phyloP scores from a whole-genome alignment of 2,888 invertebrate genomes.

The Acleris laterana region DNA sequence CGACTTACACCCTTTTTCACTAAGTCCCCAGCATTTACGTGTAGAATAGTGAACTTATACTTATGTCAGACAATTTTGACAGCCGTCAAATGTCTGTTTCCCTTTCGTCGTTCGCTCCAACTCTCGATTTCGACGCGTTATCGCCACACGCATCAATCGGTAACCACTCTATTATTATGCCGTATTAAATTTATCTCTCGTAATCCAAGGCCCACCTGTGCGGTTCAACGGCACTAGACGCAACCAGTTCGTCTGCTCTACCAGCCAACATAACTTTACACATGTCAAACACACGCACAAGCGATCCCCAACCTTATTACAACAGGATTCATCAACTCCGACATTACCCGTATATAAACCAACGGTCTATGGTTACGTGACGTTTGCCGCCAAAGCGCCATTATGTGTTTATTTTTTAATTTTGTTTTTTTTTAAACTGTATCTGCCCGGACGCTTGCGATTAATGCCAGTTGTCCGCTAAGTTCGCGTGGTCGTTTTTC shows the following conservation, averaged over 20 bases:
- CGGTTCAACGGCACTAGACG: slow-evolving; percentile 78
- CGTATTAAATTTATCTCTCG: slow-evolving; percentile 78
- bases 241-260: slow-evolving; percentile 77
- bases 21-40: too few species aligned
- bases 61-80: neutral
- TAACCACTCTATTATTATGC: slow-evolving; percentile 71
- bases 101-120: slow-evolving; percentile 40
- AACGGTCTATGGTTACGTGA: slow-evolving; percentile 50
- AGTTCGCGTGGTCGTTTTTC: slow-evolving; percentile 51
- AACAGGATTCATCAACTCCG: slow-evolving; percentile 49
- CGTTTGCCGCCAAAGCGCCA: slow-evolving; percentile 68
- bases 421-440: slow-evolving; percentile 66
- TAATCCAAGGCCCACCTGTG: slow-evolving; percentile 80
- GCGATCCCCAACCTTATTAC: slow-evolving; percentile 65
- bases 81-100: slow-evolving; percentile 6
- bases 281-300: slow-evolving; percentile 59
- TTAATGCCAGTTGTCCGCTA: slow-evolving; percentile 63
- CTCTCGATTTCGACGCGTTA: slow-evolving; percentile 60
- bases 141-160: slow-evolving; percentile 55
- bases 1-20: too few species aligned
- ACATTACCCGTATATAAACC: slow-evolving; percentile 34
- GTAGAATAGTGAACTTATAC: too few species aligned
- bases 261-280: slow-evolving; percentile 68
- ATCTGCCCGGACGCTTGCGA: slow-evolving; percentile 68
- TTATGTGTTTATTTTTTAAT: slow-evolving; percentile 62